Percentiles rank a stretch among this genome's conserved stretches.
phyloP scores from a whole-genome alignment of 2,113 vertebrate species.

The Phocoena phocoena region DNA sequence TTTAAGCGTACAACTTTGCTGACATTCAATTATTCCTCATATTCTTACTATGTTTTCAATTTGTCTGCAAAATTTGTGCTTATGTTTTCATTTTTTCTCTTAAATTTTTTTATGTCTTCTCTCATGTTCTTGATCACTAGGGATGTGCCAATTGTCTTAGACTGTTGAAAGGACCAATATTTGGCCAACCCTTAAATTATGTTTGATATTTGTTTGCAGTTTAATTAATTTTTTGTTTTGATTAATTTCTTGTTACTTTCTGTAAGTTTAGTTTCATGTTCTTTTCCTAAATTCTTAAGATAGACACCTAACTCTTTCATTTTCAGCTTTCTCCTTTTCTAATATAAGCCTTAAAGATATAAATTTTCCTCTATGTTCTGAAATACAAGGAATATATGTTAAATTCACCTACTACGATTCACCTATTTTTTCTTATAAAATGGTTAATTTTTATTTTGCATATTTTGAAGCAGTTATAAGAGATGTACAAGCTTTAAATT shows the following conservation, averaged over 20 bases:
- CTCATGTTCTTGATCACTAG: not conserved
- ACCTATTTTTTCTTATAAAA: not conserved
- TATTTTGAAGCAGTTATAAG: not conserved
- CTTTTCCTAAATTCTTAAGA: not conserved
- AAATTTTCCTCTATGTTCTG: not conserved
- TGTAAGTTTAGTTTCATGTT: not conserved
- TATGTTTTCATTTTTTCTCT: not conserved
- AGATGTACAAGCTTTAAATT: not conserved
- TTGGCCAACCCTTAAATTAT: not conserved
- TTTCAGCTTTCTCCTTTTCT: not conserved
- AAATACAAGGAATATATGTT: not conserved
- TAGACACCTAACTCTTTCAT: not conserved
- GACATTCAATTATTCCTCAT: not conserved
- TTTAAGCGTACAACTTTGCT: not conserved
- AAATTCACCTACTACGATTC: not conserved
- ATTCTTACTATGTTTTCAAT: not conserved
- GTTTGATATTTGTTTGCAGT: not conserved
- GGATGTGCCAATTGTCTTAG: not conserved
- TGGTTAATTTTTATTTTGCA: not conserved
- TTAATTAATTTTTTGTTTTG: not conserved
- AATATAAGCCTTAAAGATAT: not conserved
- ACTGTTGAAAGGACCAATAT: not conserved
- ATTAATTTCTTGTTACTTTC: not conserved
- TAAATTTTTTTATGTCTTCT: not conserved
- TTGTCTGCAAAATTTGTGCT: not conserved